Base-by-base conservation (phyloP, 2,797 vertebrate species). In the Thamnophis elegans region DNA sequence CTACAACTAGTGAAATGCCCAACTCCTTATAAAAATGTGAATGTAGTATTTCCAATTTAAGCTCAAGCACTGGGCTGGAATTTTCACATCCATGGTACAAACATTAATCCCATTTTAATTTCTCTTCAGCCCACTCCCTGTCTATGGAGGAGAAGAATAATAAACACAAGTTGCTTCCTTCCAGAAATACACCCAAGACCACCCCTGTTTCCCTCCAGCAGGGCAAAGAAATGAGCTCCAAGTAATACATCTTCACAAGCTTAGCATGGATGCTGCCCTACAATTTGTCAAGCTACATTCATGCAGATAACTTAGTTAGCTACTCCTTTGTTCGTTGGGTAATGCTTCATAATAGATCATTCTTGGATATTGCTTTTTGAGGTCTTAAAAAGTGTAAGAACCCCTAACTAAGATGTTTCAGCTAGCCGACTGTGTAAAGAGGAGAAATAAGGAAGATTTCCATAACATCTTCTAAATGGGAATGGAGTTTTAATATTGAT, bases 81-180 rank as follows among this genome's bases (percentile, higher is more conserved):
- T 96, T 95, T 94, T 94, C 58, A 94, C 59, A 92, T 92, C 91
- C 85, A 47, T 1, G 10, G 20, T 25, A 87, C 92, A 91, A 92
- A 68, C 32, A 32, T 36, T 94, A 94, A 92, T 93, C 96, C 94
- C 68, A 14, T n/a, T 90, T 95, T 91, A 94, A 85, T 95, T 95
- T 93, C 92, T 18, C 90, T 95, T 95, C 89, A 93, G 87, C 90
- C 62, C 90, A 28, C 93, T 65, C 22, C 55, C 91, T 88, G 92
- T 56, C 95, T 86, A 95, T 42, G 25, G 87, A 94, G 25, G 87
- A 94, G 89, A 95, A 96, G 51, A 95, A 93, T 89, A 96, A 95
- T 93, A 94, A 93, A 92, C 55, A 94, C 36, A 93, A 92, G 89
- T 92, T 73, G 36, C 25, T 94, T 95, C 91, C 62, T 96, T 95